phyloP scores from a whole-genome alignment of 2,797 vertebrate genomes.

The Epinephelus malabaricus region DNA sequence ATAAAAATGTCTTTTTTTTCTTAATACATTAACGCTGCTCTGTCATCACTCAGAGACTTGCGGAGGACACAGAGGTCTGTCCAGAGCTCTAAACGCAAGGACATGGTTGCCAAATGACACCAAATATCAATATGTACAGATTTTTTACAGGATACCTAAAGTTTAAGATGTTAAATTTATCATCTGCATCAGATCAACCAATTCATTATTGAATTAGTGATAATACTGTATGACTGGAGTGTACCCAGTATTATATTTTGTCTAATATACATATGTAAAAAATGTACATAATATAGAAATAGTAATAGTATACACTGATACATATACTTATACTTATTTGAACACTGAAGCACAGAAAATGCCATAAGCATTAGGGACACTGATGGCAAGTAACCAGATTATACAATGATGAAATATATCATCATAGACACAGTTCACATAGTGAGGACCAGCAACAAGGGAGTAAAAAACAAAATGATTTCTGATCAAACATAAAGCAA shows the following conservation, averaged over 20 bases:
- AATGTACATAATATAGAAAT: not conserved
- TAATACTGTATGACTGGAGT: not conserved
- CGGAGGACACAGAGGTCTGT: not conserved
- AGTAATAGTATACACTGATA: not conserved
- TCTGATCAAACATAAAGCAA: not conserved
- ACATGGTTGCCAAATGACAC: not conserved
- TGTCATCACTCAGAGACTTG: not conserved
- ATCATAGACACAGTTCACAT: not conserved
- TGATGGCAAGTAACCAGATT: not conserved
- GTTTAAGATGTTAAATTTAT: not conserved
- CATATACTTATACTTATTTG: not conserved
- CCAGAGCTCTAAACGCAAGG: not conserved
- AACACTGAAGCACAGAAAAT: not conserved
- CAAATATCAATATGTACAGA: not conserved
- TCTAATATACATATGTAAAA: not conserved
- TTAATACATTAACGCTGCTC: not conserved
- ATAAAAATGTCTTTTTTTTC: not conserved
- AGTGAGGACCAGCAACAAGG: conserved; percentile 16
- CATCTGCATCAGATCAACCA: no score
- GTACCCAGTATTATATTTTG: not conserved
- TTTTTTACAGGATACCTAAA: not conserved
- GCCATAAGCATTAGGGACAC: not conserved
- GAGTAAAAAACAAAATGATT: not conserved
- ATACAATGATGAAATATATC: not conserved
- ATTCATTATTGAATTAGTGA: not conserved